phyloP scores from a whole-genome alignment of 1,140 invertebrate species.

The Lordiphosa mommai region DNA sequence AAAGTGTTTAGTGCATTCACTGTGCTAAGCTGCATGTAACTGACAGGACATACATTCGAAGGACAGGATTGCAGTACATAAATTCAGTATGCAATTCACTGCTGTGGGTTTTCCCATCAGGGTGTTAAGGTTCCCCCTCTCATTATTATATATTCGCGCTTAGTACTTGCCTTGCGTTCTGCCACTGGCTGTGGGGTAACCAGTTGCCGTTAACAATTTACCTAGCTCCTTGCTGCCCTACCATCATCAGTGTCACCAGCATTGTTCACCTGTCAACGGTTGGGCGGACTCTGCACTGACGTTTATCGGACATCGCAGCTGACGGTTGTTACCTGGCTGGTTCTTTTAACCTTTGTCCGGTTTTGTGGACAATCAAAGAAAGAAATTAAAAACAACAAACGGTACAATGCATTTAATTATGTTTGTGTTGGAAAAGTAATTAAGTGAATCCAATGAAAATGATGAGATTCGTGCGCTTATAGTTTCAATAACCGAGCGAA shows the following conservation, averaged over 20 bases:
- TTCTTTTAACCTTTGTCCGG: slow-evolving; percentile 8
- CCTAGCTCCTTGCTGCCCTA: slow-evolving; percentile 21
- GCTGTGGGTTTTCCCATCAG: no score
- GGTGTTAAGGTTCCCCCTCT: no score
- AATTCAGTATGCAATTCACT: no score
- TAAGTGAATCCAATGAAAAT: slow-evolving; percentile 9
- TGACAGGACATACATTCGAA: no score
- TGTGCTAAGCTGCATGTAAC: no score
- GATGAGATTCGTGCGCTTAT: slow-evolving; percentile 6
- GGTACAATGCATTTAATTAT: slow-evolving; percentile 23
- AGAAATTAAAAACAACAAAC: slow-evolving; percentile 13
- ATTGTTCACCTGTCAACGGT: slow-evolving; percentile 43
- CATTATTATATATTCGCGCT: no score
- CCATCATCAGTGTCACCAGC: slow-evolving; percentile 50
- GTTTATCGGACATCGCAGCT: slow-evolving; percentile 41
- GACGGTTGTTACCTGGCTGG: slow-evolving; percentile 22
- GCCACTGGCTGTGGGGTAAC: slow-evolving; percentile 12
- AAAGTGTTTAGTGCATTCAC: no score
- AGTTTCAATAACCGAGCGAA: slow-evolving; percentile 27
- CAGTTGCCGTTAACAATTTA: neutral
- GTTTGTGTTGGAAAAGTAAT: slow-evolving; percentile 28
- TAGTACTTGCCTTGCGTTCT: neutral
- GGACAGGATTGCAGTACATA: no score
- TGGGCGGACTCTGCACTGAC: slow-evolving; percentile 26
- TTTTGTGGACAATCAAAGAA: neutral